phyloP scores from a whole-genome alignment of 2,888 invertebrate genomes.

The Ceratothoa steindachneri region DNA sequence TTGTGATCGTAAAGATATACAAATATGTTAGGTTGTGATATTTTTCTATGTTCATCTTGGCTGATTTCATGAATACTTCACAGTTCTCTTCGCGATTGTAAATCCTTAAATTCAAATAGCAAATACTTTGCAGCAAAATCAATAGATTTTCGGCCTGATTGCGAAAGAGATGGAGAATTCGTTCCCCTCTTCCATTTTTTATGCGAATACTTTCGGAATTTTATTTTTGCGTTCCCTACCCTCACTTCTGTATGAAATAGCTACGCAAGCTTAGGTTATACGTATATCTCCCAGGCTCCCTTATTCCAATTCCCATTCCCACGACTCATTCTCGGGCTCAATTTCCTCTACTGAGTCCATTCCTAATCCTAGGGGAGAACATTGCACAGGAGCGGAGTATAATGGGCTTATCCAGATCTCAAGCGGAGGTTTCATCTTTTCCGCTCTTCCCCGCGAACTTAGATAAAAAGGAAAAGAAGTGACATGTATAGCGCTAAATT shows the following conservation, averaged over 20 bases:
- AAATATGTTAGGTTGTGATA: no score
- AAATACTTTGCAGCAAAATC: no score
- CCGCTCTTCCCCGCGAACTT: not conserved
- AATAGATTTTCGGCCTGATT: no score
- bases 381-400: not conserved
- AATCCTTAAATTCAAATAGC: no score
- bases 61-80: no score
- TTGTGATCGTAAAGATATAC: no score
- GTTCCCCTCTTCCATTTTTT: not conserved
- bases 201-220: not conserved
- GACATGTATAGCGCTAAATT: not conserved
- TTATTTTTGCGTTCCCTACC: not conserved
- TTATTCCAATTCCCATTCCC: conserved; percentile 6
- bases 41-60: no score
- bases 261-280: not conserved
- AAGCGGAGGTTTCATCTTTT: not conserved
- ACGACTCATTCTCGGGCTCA: conserved; percentile 1
- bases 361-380: conserved; percentile 7
- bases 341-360: conserved; percentile 1
- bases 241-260: not conserved
- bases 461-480: not conserved
- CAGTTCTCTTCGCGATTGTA: no score
- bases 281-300: not conserved
- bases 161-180: no score
- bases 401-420: conserved; percentile 3